These are phyloP conservation scores for Odontamblyopus rebecca DNA, from an alignment of 2,797 vertebrate genomes.

Conservation along the genomic window DNA sequence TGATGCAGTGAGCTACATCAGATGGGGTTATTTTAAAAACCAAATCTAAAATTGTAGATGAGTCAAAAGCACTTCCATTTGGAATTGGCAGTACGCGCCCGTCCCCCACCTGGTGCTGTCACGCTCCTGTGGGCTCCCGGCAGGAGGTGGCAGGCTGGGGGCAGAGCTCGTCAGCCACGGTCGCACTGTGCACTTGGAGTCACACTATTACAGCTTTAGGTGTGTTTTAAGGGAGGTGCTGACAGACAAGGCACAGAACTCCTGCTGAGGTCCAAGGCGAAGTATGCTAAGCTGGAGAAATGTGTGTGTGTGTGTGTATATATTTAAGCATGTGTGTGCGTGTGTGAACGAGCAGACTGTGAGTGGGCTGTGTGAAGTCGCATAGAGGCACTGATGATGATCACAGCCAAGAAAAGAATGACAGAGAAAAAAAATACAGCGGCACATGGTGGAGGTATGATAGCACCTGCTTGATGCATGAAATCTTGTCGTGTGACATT, in stretches of 20 bases:
- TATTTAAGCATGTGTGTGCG: constrained; percentile 19
- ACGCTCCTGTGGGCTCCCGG: constrained; percentile 35
- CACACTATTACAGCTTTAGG: constrained; percentile 37
- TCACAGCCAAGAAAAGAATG: constrained; percentile 23
- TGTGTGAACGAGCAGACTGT: constrained; percentile 56
- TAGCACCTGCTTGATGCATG: constrained; percentile 23
- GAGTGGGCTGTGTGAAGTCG: constrained; percentile 63
- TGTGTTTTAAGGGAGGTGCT: constrained; percentile 41
- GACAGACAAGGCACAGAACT: constrained; percentile 52
- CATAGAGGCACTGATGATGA: neutral
- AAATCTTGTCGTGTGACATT: constrained; percentile 27
- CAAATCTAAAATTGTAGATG: constrained; percentile 20
- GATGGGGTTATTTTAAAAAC: constrained; percentile 23
- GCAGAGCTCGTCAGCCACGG: constrained; percentile 28
- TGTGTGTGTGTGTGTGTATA: constrained; percentile 14
- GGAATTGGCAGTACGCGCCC: constrained; percentile 20
- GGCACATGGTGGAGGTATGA: constrained; percentile 32
- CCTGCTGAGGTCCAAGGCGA: constrained; percentile 56
- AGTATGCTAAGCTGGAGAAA: constrained; percentile 30
- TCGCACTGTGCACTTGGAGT: constrained; percentile 41
- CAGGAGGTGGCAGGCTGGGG: neutral
- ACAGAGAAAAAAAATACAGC: constrained; percentile 32
- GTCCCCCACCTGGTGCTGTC: constrained; percentile 55
- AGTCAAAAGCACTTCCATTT: constrained; percentile 41
- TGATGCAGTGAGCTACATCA: neutral